These are phyloP conservation scores for Holothuria leucospilota DNA, from an alignment of 53 echinoderm and acorn worm genomes.

Conservation along the genomic window DNA sequence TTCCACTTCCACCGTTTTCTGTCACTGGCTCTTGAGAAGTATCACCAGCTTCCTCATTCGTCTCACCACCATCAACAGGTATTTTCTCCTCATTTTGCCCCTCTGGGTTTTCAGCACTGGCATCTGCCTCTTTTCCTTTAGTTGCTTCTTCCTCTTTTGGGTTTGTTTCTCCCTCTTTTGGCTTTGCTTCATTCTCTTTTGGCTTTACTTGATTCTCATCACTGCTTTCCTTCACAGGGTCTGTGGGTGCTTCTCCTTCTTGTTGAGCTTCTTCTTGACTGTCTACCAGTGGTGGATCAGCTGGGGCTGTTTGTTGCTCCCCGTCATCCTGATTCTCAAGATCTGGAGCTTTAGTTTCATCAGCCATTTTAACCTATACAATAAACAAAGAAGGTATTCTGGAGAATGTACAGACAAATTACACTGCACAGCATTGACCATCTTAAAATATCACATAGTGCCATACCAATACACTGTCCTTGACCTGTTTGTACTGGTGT, in stretches of 20 bases:
- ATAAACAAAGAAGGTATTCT: background rate
- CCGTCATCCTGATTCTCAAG: no score
- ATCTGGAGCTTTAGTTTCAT: background rate
- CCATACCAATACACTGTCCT: no score
- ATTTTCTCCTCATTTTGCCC: constrained; percentile 26
- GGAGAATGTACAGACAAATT: no score
- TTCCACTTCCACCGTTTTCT: background rate
- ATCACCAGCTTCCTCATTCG: constrained; percentile 1
- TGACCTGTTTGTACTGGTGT: no score
- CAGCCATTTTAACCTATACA: background rate
- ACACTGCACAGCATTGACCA: no score
- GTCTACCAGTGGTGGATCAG: no score
- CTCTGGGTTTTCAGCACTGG: background rate
- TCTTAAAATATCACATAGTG: no score
- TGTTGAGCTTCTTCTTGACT: no score
- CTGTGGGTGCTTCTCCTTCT: no score
- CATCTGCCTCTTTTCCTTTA: background rate
- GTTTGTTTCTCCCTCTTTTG: no score
- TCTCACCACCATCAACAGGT: constrained; percentile 6
- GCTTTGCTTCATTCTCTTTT: constrained; percentile 49
- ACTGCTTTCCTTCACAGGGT: background rate
- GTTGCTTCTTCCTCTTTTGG: background rate
- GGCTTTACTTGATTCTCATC: constrained; percentile 54
- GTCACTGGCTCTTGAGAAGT: background rate
- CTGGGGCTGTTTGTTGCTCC: no score